phyloP scores from a whole-genome alignment of 2,797 vertebrate genomes.

The Cheracebus regulus region DNA sequence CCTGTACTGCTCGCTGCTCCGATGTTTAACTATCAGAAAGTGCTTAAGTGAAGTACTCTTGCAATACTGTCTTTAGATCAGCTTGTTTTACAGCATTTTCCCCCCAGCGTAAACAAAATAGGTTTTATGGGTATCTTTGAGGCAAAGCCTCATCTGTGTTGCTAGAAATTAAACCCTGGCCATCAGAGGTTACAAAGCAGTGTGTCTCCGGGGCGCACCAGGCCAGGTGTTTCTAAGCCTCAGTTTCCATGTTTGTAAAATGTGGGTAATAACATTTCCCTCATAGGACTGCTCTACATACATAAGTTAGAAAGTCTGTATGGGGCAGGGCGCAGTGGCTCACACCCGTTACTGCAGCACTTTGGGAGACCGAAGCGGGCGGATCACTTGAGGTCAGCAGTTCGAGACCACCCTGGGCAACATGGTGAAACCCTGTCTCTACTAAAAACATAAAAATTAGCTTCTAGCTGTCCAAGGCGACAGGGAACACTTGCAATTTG shows the following conservation, averaged over 20 bases:
- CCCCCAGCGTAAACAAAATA: constrained; percentile 77
- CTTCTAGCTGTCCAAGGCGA: too few species aligned
- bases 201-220: background rate
- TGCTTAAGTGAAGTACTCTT: constrained; percentile 82
- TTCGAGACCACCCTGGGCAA: too few species aligned
- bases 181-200: background rate
- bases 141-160: constrained; percentile 65
- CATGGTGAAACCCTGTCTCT: too few species aligned
- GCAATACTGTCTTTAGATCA: constrained; percentile 69
- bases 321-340: too few species aligned
- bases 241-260: background rate
- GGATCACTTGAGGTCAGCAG: too few species aligned
- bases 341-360: too few species aligned
- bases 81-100: constrained; percentile 73
- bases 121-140: background rate
- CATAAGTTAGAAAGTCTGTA: accelerated
- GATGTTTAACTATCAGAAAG: constrained; percentile 79
- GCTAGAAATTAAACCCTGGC: constrained; percentile 72
- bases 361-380: too few species aligned
- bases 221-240: background rate
- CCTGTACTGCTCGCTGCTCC: constrained; percentile 68
- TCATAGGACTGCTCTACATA: accelerated
- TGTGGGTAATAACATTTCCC: accelerated
- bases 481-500: too few species aligned
- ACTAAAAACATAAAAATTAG: too few species aligned